These are phyloP conservation scores for Limnephilus rhombicus DNA, from an alignment of 2,888 invertebrate species.

Conservation along the genomic window DNA sequence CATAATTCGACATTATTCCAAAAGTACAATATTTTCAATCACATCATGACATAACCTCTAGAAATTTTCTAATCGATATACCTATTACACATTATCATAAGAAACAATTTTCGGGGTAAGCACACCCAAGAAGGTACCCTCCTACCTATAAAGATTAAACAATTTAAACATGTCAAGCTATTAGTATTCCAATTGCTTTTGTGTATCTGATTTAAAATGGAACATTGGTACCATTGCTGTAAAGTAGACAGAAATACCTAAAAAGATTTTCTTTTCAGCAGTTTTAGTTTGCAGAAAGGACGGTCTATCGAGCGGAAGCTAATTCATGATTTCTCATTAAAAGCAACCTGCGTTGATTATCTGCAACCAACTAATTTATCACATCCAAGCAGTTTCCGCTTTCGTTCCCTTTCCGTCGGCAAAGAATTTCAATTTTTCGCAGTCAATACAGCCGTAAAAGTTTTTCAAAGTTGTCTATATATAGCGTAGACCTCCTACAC, in stretches of 20 bases:
- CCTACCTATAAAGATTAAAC: background rate
- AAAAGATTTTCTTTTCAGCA: background rate
- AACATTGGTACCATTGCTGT: background rate
- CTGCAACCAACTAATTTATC: background rate
- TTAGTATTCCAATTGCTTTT: background rate
- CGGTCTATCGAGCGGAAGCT: background rate
- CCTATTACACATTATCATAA: too few relatives aligned
- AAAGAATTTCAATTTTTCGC: conserved; percentile 50
- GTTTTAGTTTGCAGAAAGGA: background rate
- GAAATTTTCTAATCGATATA: too few relatives aligned
- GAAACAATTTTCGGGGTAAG: background rate
- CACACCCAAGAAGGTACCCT: too few relatives aligned
- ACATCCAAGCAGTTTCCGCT: conserved; percentile 13
- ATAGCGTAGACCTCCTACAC: conserved; percentile 51
- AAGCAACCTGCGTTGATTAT: background rate
- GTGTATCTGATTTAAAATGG: background rate
- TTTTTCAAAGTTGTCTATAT: conserved; percentile 45
- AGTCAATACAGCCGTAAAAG: conserved; percentile 31
- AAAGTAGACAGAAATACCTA: background rate
- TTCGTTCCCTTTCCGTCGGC: conserved; percentile 52
- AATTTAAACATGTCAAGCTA: background rate
- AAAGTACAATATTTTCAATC: too few relatives aligned
- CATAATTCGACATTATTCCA: too few relatives aligned
- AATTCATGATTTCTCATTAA: conserved; percentile 1
- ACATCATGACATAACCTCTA: too few relatives aligned